Evolutionary conservation across 1,140 invertebrate genomes (phyloP), one percentile per base, ranked within the genome.

Genomic region (Cheumatopsyche charites): DNA sequence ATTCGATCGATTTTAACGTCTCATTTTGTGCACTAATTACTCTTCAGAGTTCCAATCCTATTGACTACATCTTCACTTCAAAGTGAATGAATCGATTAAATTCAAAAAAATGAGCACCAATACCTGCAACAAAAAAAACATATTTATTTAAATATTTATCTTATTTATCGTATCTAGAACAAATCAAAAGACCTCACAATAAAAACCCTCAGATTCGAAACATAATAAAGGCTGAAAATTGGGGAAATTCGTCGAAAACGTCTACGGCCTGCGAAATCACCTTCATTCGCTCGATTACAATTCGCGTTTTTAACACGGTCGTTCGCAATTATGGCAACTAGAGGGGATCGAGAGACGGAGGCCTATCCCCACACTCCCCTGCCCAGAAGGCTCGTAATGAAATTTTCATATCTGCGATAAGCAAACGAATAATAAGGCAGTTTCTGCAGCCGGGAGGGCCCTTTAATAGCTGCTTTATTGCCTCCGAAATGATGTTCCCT

Each of bases 321-420:
- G 55, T 58, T 58, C 23, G 55, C 55, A 58, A 58, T 58, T 58
- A 58, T 26, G 55, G 55, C 17, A 58, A 58, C 29, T 36, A 58
- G 55, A 19, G 55, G n/a, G 1, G 21, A 25, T 11, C 55, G 23
- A 52, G 19, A 17, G 19, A 19, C n/a, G 47, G 15, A 17, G 15
- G 15, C n/a, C 47, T 11, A 36, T 3, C 9, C 29, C n/a, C n/a
- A n/a, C n/a, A n/a, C 29, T 36, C 55, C 17, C 15, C 23, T 21
- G 13, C 3, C n/a, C 12, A 23, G 6, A n/a, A 41, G 42, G 15
- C 63, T 36, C 63, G 43, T 66, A 66, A 66, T 66, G 63, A 66
- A 66, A 66, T 66, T 66, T 66, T 66, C 63, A 66, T 66, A 66
- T 66, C 63, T 66, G 63, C 41, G 63, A 66, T 66, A 66, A 66